Percentiles rank a stretch among this genome's conserved stretches.
Conservation (phyloP, 2,888 invertebrate species). For the Danaus chrysippus region DNA sequence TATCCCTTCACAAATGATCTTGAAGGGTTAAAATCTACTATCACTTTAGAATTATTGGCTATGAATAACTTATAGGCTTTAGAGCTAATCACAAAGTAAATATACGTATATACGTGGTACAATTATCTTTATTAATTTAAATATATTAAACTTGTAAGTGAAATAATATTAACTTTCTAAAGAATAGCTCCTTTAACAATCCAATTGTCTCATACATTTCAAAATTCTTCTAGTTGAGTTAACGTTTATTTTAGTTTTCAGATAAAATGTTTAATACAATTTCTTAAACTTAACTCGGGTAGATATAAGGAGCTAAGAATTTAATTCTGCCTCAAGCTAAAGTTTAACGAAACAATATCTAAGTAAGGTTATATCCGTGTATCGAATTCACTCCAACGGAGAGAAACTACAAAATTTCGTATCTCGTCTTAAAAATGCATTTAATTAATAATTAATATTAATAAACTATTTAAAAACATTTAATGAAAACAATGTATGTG, state of each 20-base stretch:
- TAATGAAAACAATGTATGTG: no score
- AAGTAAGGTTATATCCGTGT: conserved; percentile 22
- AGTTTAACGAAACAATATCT: conserved; percentile 31
- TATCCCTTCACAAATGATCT: conserved; percentile 38
- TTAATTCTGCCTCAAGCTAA: conserved; percentile 28
- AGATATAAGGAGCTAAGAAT: conserved; percentile 23
- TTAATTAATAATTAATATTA: neutral
- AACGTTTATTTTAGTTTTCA: no score
- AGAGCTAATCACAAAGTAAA: neutral
- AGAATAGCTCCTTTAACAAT: no score
- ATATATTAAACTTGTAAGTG: no score
- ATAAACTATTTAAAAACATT: no score
- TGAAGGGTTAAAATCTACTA: conserved; percentile 37
- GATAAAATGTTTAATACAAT: no score
- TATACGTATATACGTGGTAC: neutral
- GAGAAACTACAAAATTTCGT: conserved; percentile 9
- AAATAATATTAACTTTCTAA: no score
- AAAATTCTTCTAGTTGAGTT: no score
- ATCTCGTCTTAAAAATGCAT: neutral
- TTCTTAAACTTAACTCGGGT: neutral
- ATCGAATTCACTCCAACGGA: conserved; percentile 22
- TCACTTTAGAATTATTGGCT: conserved; percentile 18
- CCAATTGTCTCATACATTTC: no score
- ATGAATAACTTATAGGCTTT: conserved; percentile 17
- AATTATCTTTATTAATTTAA: neutral